These are phyloP conservation scores for Lithodes maja DNA, from an alignment of 2,888 invertebrate genomes.

Conservation along the genomic window DNA sequence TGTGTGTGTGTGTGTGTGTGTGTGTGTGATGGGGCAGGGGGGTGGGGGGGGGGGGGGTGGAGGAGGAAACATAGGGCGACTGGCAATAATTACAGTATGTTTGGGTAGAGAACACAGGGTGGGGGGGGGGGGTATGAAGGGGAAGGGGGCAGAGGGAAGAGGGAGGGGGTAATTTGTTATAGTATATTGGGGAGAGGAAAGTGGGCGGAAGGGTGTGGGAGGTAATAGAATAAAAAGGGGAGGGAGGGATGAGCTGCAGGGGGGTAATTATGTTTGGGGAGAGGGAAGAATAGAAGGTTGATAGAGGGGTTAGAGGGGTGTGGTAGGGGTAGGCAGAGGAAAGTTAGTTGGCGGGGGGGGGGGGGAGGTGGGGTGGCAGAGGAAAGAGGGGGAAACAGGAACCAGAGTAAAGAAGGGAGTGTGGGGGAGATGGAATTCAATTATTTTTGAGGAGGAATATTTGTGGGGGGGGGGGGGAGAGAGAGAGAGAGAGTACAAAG, in stretches of 20 bases:
- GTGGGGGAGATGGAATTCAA: too few species aligned
- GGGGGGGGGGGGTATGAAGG: too few species aligned
- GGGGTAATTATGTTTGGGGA: background rate
- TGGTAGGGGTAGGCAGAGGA: background rate
- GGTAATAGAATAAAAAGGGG: background rate
- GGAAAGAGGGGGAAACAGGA: background rate
- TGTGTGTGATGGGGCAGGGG: background rate
- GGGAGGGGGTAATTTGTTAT: background rate
- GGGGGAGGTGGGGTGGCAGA: background rate
- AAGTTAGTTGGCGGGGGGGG: background rate
- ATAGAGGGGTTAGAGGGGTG: background rate
- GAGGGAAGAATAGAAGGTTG: background rate
- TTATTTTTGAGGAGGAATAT: too few species aligned
- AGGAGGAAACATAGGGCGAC: background rate
- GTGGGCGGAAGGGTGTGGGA: background rate
- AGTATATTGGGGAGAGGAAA: background rate
- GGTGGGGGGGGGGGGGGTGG: background rate
- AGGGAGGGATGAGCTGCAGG: background rate
- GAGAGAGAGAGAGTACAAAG: too few species aligned
- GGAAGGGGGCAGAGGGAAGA: background rate
- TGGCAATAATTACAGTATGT: too few species aligned
- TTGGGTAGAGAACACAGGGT: background rate
- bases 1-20: background rate
- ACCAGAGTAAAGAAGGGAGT: background rate
- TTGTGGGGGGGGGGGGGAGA: too few species aligned